Evolutionary conservation across 2,888 invertebrate species (phyloP), one percentile per base, ranked within the genome.

Genomic region (Drosophila tripunctata): DNA sequence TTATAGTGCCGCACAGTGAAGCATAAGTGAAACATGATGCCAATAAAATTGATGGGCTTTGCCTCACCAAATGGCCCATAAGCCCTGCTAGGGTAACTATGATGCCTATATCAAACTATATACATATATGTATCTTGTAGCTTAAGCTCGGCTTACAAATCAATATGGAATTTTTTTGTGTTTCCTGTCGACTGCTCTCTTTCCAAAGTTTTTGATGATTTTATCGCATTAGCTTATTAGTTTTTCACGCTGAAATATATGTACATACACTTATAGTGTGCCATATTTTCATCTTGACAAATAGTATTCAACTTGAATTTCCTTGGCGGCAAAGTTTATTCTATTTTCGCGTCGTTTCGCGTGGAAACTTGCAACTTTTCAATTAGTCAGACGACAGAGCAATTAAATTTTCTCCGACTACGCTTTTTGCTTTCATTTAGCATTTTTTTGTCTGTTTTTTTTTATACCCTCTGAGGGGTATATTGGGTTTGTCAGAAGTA

Each of bases 341-440:
- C 43, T 60, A 68, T 67, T 84, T 80, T 77, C 62, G 58, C 51
- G 58, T 50, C 56, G 22, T 17, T 1, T 27, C 21, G 56, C 17
- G 24, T 48, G 38, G 30, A 58, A 72, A 74, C 66, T 70, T 75
- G 70, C 68, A 79, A 77, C 64, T 86, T 87, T 84, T 85, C 86
- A 87, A 84, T 84, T 84, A 84, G 75, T 73, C 86, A 82, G 69
- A 58, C 83, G 75, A 87, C 67, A 73, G 64, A 70, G 66, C 88
- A 84, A 87, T 84, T 87, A 79, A 86, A 82, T 82, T 73, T 61
- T 50, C 63, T 52, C 41, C 47, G 31, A 7, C 63, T 56, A 41
- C 35, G 21, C 55, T 60, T 56, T 54, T 56, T 66, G 33, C 69
- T 63, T 6, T 19, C 36, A 43, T 52, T 56, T 40, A 15, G 24